A percentile compares a stretch with the other conserved stretches of the same genome.
phyloP scores from a whole-genome alignment of 2,797 vertebrate species.

The Enteromius radiatus region DNA sequence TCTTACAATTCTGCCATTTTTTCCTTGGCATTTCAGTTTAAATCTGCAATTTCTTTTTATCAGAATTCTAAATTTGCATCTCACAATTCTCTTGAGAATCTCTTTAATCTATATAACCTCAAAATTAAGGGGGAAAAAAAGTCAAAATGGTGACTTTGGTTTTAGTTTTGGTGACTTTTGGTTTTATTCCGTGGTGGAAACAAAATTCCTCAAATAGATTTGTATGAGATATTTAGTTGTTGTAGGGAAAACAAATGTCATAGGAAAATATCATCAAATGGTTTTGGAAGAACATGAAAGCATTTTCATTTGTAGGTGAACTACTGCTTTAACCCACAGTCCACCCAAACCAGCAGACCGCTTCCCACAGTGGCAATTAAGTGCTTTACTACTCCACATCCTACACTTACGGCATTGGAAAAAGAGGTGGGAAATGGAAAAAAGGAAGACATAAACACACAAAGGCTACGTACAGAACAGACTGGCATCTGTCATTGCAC shows the following conservation, averaged over 20 bases:
- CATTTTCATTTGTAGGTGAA: constrained; percentile 5
- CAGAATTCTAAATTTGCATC: not conserved
- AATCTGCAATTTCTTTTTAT: not conserved
- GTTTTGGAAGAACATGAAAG: not conserved
- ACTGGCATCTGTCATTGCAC: constrained; percentile 40
- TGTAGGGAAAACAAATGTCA: not conserved
- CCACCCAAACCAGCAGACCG: not conserved
- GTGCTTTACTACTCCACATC: constrained; percentile 27
- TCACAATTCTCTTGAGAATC: not conserved
- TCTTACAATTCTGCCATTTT: not conserved
- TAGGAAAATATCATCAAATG: not conserved
- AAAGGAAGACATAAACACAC: constrained; percentile 44
- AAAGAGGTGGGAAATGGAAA: not conserved
- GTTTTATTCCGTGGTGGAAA: not conserved
- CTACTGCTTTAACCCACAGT: not conserved
- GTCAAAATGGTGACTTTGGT: not conserved
- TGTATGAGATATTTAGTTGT: not conserved
- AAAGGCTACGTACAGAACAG: constrained; percentile 41
- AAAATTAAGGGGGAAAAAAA: too few relatives aligned
- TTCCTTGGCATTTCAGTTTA: not conserved
- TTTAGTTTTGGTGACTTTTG: not conserved
- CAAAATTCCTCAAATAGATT: not conserved
- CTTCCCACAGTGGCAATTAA: not conserved
- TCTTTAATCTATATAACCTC: not conserved
- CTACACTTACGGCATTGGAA: not conserved